Base-by-base conservation (phyloP, 2,797 vertebrate species). In the Melopsittacus undulatus region DNA sequence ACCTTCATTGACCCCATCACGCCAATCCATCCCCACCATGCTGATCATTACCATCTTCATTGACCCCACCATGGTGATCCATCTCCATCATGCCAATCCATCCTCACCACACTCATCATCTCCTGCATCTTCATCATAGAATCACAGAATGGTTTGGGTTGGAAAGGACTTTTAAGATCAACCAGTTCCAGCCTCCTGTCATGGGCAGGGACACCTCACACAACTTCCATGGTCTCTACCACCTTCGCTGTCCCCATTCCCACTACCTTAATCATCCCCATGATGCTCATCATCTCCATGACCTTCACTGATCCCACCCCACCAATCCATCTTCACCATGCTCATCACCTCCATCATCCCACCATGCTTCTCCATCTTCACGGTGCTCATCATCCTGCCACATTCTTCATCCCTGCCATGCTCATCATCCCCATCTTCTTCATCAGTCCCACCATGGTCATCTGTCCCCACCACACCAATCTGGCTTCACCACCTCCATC, bases 31-130 rank as follows among this genome's bases (percentile, higher is more conserved):
- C 54, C 13, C 32, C 54, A 34, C 32, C 12, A 9, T 21, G 30
- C 30, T 54, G 13, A 54, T 54, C 19, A 32, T 32, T 21, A 13
- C 24, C 38, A 20, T 27, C 17, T 40, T 13, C 26, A 29, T 14
- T 29, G 27, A 40, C 59, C 26, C 18, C 16, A 20, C 26, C 18
- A 10, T 13, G 6, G 8, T 29, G 13, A 14, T 40, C 15, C 13
- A 1, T 29, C n/a, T 4, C 24, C n/a, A 22, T 40, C 6, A 9
- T 2, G 5, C 43, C 21, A 19, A 10, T 46, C 32, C 24, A n/a
- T 63, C 27, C 38, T 40, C 11, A 15, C 10, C n/a, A 24, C 14
- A 5, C n/a, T 62, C 11, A 40, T 32, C 10, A 15, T 62, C 36
- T 26, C 11, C 36, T 6, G 9, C 34, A 20, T 36, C 10, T 26